phyloP scores from a whole-genome alignment of 2,888 invertebrate species.

The Erannis defoliaria region DNA sequence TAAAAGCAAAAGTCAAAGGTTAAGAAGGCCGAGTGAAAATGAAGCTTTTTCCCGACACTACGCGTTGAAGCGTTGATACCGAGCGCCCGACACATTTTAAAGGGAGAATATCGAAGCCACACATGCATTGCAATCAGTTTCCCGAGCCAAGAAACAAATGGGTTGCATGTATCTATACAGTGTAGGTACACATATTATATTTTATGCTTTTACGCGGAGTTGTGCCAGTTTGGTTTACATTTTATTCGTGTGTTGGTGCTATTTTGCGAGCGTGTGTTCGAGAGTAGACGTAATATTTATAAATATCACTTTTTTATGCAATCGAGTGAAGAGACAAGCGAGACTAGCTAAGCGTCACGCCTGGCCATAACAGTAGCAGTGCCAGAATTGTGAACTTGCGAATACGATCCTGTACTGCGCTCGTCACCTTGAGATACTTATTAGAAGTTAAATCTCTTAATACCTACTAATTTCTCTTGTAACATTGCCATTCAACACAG shows the following conservation, averaged over 20 bases:
- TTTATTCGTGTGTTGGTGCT: background rate
- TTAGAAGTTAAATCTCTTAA: too few species aligned
- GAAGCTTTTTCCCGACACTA: background rate
- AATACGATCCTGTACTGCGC: too few species aligned
- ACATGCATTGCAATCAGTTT: background rate
- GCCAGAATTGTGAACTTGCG: too few species aligned
- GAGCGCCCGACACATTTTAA: background rate
- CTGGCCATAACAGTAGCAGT: too few species aligned
- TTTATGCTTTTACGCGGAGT: background rate
- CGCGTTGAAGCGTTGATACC: background rate
- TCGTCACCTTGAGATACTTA: too few species aligned
- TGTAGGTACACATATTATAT: background rate
- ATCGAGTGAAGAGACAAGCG: too few species aligned
- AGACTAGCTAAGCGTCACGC: too few species aligned
- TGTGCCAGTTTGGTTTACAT: background rate
- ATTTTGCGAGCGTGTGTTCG: too few species aligned
- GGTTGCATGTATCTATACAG: background rate
- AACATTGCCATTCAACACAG: too few species aligned
- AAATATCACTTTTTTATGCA: too few species aligned
- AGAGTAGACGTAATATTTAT: too few species aligned
- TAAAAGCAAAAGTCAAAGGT: constrained; percentile 40
- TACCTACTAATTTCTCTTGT: too few species aligned
- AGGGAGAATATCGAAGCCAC: background rate
- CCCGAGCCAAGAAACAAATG: background rate
- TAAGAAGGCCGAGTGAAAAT: constrained; percentile 2